phyloP scores from a whole-genome alignment of 2,888 invertebrate genomes.

The Odontocerum albicorne region DNA sequence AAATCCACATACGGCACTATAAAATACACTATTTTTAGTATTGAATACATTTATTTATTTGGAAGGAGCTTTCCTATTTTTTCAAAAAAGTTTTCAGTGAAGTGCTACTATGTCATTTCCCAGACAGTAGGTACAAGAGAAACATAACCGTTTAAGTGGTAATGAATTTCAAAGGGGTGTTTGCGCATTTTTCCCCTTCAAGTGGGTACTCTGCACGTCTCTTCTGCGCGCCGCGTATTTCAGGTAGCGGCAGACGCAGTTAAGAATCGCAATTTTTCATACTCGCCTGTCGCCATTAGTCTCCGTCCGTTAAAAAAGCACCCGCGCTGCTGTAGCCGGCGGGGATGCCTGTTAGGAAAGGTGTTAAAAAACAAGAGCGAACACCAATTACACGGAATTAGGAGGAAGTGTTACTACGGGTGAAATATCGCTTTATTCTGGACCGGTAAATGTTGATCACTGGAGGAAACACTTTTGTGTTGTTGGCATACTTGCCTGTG shows the following conservation, averaged over 20 bases:
- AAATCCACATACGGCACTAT: too few relatives aligned
- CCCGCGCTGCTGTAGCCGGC: slow-evolving; percentile 9
- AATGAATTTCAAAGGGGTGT: slow-evolving; percentile 18
- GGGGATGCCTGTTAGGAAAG: slow-evolving; percentile 16
- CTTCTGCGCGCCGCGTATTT: slow-evolving; percentile 18
- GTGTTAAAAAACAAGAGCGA: slow-evolving; percentile 32
- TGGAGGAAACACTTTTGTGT: too few relatives aligned
- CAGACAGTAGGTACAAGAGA: neutral
- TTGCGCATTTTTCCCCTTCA: slow-evolving; percentile 14
- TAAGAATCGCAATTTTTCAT: slow-evolving; percentile 35
- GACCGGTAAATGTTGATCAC: too few relatives aligned
- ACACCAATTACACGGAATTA: slow-evolving; percentile 32
- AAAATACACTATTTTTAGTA: too few relatives aligned
- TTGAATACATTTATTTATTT: too few relatives aligned
- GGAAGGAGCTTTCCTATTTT: too few relatives aligned
- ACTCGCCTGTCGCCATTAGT: slow-evolving; percentile 33
- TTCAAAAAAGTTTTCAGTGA: too few relatives aligned
- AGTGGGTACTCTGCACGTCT: too few relatives aligned
- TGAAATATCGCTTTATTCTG: slow-evolving; percentile 28
- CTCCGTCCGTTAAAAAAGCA: slow-evolving; percentile 32
- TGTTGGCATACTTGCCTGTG: too few relatives aligned
- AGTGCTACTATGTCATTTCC: too few relatives aligned
- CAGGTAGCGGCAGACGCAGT: too few relatives aligned
- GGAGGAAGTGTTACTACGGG: slow-evolving; percentile 15
- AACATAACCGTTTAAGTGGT: slow-evolving; percentile 12